Evolutionary conservation across 1,140 invertebrate species (phyloP).

Genomic region (Brachionus koreanus): DNA sequence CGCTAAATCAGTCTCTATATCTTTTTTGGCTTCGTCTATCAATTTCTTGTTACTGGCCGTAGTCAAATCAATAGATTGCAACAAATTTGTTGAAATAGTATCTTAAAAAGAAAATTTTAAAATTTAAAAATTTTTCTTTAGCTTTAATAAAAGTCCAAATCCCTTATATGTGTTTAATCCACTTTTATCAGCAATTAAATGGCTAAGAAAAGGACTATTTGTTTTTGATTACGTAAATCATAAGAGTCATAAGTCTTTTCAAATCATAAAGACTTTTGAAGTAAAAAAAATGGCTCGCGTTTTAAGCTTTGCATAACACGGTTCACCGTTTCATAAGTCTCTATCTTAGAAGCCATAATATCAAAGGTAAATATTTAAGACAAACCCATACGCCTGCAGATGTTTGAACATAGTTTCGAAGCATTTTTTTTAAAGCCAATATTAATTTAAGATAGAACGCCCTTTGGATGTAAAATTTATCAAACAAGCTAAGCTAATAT

Average conservation of each 20-base stretch:
- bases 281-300: background rate
- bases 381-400: background rate
- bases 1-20: conserved; percentile 14
- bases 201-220: background rate
- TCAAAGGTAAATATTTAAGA: background rate
- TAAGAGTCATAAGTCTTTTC: background rate
- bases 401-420: background rate
- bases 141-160: background rate
- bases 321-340: background rate
- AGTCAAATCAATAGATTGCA: background rate
- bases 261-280: background rate
- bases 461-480: background rate
- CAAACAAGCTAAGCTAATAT: background rate
- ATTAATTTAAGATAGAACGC: background rate
- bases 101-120: conserved; percentile 12
- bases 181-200: background rate
- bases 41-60: background rate
- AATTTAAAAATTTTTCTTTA: background rate
- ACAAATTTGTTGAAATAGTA: background rate
- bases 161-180: background rate
- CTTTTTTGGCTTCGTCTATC: conserved; percentile 39
- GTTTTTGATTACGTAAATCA: background rate
- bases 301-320: background rate
- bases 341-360: background rate
- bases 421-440: background rate